phyloP scores from a whole-genome alignment of 2,797 vertebrate species.

The Syndactyla subalaris region DNA sequence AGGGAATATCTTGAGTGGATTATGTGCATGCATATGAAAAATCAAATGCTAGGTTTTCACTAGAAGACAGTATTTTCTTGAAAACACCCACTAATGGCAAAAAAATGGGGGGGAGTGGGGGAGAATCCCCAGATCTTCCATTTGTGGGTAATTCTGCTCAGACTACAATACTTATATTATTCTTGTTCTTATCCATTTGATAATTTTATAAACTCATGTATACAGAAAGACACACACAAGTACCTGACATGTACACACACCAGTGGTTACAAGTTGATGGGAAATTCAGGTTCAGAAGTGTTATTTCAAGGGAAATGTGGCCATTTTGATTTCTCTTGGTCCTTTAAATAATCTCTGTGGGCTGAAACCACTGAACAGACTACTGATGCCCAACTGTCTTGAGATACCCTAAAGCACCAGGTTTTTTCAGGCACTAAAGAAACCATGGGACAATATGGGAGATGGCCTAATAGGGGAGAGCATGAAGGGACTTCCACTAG shows the following conservation, averaged over 20 bases:
- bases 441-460: background rate
- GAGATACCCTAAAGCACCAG: background rate
- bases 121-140: background rate
- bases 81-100: background rate
- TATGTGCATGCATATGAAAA: background rate
- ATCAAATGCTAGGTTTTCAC: background rate
- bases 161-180: background rate
- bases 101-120: background rate
- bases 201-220: background rate
- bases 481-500: background rate
- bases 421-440: background rate
- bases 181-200: background rate
- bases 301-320: background rate
- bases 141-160: background rate
- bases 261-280: background rate
- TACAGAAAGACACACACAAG: background rate
- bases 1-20: conserved; percentile 43
- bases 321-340: background rate
- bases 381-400: background rate
- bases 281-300: background rate
- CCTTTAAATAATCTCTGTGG: background rate
- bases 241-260: rapidly evolving
- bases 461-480: rapidly evolving
- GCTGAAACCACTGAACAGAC: background rate
- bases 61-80: background rate